A percentile compares a stretch with the other conserved stretches of the same genome.
These are phyloP conservation scores for Dryobates pubescens DNA, from an alignment of 2,797 vertebrate genomes.

Conservation along the genomic window DNA sequence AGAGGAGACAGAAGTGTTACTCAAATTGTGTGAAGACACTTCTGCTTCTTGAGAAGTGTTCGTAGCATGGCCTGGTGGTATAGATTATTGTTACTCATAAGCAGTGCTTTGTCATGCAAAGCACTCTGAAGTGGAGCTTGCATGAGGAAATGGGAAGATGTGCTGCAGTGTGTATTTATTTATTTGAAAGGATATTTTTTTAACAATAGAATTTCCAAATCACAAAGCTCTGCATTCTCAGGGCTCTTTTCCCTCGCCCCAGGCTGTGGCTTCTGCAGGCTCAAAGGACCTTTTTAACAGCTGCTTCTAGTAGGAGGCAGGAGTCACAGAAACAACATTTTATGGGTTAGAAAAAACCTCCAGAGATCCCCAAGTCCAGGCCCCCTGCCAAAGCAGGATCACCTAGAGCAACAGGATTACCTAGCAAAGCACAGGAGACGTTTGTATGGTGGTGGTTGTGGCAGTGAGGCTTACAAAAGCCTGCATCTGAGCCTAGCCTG, in stretches of 20 bases:
- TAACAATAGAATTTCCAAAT: neutral
- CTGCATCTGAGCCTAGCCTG: neutral
- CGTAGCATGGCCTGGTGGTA: rapidly evolving
- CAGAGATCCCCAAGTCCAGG: too few relatives aligned
- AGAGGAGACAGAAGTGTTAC: rapidly evolving
- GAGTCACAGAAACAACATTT: rapidly evolving
- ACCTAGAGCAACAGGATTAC: too few relatives aligned
- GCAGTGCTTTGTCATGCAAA: neutral
- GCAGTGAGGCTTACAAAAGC: rapidly evolving
- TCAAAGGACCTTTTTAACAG: neutral
- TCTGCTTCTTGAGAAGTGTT: neutral
- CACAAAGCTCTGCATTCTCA: neutral
- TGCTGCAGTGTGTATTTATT: neutral
- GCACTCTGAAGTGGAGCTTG: neutral
- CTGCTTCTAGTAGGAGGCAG: rapidly evolving
- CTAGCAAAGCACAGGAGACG: neutral
- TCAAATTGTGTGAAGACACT: neutral
- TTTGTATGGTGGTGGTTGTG: neutral
- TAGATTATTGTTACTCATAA: neutral
- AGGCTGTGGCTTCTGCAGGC: too few relatives aligned
- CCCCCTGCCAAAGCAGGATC: too few relatives aligned
- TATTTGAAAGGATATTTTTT: neutral
- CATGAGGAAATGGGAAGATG: rapidly evolving
- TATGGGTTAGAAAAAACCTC: too few relatives aligned
- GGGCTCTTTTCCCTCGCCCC: neutral